Percentiles rank a stretch among this genome's conserved stretches.
Conservation (phyloP, 2,888 invertebrate genomes). For the Agriopis marginaria region DNA sequence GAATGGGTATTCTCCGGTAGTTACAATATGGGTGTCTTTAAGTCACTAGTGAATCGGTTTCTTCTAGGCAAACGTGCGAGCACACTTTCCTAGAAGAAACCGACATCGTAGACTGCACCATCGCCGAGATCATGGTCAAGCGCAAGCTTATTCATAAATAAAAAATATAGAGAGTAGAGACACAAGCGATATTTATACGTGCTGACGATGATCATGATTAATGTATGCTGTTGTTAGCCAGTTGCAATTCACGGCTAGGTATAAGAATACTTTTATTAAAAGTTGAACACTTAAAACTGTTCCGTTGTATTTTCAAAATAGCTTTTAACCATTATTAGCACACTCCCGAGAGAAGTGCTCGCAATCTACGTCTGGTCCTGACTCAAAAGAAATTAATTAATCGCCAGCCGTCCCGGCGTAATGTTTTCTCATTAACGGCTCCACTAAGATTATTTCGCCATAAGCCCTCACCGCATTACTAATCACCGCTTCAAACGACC, state of each 20-base stretch:
- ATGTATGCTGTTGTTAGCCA: not conserved
- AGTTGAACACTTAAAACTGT: not conserved
- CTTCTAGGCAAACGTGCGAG: too few species aligned
- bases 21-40: too few species aligned
- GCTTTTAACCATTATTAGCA: conserved; percentile 36
- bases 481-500: conserved; percentile 76
- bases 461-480: conserved; percentile 71
- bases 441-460: conserved; percentile 76
- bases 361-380: conserved; percentile 37
- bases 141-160: too few species aligned
- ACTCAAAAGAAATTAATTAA: conserved; percentile 66
- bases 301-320: conserved; percentile 29
- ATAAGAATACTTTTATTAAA: not conserved
- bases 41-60: too few species aligned
- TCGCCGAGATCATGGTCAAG: too few species aligned
- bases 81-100: too few species aligned
- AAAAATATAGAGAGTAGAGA: too few species aligned
- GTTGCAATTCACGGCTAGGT: not conserved
- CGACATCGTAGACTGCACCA: too few species aligned
- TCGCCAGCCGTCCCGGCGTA: conserved; percentile 57
- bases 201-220: too few species aligned
- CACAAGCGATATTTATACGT: too few species aligned
- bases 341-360: conserved; percentile 29
- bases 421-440: conserved; percentile 77
- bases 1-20: too few species aligned